A percentile compares a stretch with the other conserved stretches of the same genome.
These are phyloP conservation scores for Abscondita cerata DNA, from an alignment of 2,888 invertebrate species.

Conservation along the genomic window DNA sequence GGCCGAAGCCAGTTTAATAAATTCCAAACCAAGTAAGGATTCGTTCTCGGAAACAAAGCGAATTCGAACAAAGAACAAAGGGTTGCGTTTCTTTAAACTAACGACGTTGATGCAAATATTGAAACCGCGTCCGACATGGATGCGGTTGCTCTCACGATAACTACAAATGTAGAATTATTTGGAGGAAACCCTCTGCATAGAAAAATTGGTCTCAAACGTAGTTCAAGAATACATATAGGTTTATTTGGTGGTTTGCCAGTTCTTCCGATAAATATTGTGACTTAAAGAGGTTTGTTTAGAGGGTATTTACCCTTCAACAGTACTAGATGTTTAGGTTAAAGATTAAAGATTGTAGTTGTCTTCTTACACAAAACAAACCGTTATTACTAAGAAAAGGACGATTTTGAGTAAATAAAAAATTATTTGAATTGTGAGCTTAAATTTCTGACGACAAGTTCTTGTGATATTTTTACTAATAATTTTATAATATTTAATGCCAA, in stretches of 20 bases:
- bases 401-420: no score
- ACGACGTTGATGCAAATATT: conserved; percentile 17
- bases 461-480: no score
- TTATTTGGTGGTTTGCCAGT: conserved; percentile 42
- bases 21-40: conserved; percentile 56
- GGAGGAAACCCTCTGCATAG: conserved; percentile 53
- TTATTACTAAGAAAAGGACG: no score
- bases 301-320: no score
- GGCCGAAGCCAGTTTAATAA: conserved; percentile 68
- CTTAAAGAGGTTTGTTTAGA: no score
- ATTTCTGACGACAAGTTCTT: no score
- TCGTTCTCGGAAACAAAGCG: conserved; percentile 29
- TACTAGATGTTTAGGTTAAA: no score
- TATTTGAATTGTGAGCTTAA: no score
- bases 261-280: conserved; percentile 44
- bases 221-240: conserved; percentile 40
- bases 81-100: conserved; percentile 24
- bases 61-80: conserved; percentile 25
- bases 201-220: conserved; percentile 56
- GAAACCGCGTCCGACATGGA: conserved; percentile 32
- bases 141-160: conserved; percentile 35
- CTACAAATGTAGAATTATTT: conserved; percentile 46
- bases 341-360: no score
- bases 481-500: no score
- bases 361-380: no score